These are phyloP conservation scores for Rotaria socialis DNA, from an alignment of 2,888 invertebrate genomes.

Conservation along the genomic window DNA sequence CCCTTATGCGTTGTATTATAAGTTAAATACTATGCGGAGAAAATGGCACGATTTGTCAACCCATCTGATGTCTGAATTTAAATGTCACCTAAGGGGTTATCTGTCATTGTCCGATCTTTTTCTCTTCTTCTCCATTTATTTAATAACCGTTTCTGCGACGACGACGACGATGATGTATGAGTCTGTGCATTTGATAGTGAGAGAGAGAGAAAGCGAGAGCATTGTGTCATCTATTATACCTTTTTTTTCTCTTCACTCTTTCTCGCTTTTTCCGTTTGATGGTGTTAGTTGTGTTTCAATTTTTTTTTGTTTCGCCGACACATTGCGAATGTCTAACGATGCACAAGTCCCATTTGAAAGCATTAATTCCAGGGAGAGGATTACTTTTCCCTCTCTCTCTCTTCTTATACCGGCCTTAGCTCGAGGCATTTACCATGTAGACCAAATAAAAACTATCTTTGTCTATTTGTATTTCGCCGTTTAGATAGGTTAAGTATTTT, in stretches of 20 bases:
- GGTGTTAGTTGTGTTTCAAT: not conserved
- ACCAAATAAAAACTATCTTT: not conserved
- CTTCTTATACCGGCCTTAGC: not conserved
- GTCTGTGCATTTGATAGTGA: not conserved
- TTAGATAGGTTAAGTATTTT: not conserved
- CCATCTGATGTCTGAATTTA: not conserved
- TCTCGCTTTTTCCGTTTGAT: not conserved
- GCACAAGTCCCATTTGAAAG: not conserved
- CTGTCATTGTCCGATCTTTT: not conserved
- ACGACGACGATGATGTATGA: conserved; percentile 24
- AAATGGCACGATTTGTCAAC: not conserved
- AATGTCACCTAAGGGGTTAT: not conserved
- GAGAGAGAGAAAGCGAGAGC: not conserved
- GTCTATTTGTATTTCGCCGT: not conserved
- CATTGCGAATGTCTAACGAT: not conserved
- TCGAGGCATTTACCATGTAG: not conserved
- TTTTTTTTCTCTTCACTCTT: not conserved
- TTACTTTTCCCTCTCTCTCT: not conserved
- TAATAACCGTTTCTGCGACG: not conserved
- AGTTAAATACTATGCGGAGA: not conserved
- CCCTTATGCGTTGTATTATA: not conserved
- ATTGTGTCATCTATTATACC: conserved; percentile 29
- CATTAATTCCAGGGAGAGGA: not conserved
- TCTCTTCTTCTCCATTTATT: conserved; percentile 1
- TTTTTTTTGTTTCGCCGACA: not conserved